phyloP scores from a whole-genome alignment of 1,140 invertebrate genomes.

The Calephelis nemesis region DNA sequence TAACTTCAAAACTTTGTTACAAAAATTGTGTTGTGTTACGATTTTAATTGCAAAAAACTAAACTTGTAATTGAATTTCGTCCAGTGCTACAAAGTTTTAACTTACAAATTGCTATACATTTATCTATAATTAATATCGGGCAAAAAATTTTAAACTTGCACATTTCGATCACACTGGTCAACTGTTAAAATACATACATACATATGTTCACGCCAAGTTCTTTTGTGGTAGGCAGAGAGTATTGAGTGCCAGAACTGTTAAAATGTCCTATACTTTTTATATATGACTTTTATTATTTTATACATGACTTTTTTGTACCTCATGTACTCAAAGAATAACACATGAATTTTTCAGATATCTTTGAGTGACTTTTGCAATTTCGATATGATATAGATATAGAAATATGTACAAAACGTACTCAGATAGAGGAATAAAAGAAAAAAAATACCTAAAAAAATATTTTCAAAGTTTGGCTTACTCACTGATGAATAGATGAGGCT shows the following conservation, averaged over 20 bases:
- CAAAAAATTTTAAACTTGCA: constrained; percentile 1
- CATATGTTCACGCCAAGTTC: too few species aligned
- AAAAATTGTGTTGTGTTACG: neutral
- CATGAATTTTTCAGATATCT: neutral
- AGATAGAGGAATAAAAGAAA: neutral
- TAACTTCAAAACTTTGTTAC: too few species aligned
- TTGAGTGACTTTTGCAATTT: neutral
- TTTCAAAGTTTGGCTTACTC: neutral
- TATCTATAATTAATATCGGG: neutral
- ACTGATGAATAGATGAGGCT: neutral
- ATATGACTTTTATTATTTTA: neutral
- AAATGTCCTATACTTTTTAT: neutral
- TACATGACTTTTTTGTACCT: neutral
- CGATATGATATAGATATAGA: neutral
- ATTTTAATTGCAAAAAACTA: neutral
- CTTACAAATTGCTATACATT: neutral
- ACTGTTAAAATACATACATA: too few species aligned
- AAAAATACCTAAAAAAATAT: neutral
- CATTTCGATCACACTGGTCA: neutral
- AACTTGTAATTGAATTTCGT: neutral
- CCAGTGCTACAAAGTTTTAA: neutral
- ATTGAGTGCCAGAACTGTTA: too few species aligned
- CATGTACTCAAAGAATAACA: neutral
- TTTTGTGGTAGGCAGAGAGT: too few species aligned
- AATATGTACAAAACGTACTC: neutral